Base-by-base conservation (phyloP, 2,888 invertebrate genomes). In the Heteromurus nitidus region DNA sequence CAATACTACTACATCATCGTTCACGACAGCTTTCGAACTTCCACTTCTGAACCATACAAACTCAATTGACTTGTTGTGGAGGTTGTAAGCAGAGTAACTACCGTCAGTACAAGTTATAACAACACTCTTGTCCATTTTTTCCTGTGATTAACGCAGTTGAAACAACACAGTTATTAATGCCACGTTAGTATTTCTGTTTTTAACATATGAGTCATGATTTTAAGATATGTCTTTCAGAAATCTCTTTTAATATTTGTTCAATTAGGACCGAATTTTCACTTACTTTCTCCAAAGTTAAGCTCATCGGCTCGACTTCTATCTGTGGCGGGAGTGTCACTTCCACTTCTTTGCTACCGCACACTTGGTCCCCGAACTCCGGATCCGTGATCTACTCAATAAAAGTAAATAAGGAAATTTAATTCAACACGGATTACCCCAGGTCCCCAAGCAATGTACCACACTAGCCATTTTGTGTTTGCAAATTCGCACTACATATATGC, bases 211-310 rank as follows among this genome's bases (percentile, higher is more conserved):
- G n/a, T n/a, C n/a, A n/a, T n/a, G n/a, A n/a, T n/a, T n/a, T n/a
- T n/a, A n/a, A n/a, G n/a, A n/a, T n/a, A n/a, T n/a, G n/a, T n/a
- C n/a, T n/a, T n/a, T n/a, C n/a, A n/a, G n/a, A n/a, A n/a, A n/a
- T n/a, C n/a, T n/a, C n/a, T n/a, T n/a, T n/a, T n/a, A n/a, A n/a
- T n/a, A n/a, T n/a, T n/a, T n/a, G n/a, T n/a, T n/a, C n/a, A n/a
- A n/a, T n/a, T n/a, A n/a, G n/a, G n/a, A n/a, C n/a, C n/a, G n/a
- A n/a, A n/a, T n/a, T n/a, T n/a, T 9, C 7, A 24, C 85, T 88
- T 89, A 94, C 94, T 92, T 93, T 94, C 87, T 92, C 92, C 53
- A 94, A 91, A 36, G 94, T 94, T 13, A 93, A 90, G 36, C 93
- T 93, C 88, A 93, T 93, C 0, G 94, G 94, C 74, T 92, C 91